These are phyloP conservation scores for Corella eumyota DNA, from an alignment of 23 tunicate species.

Conservation along the genomic window DNA sequence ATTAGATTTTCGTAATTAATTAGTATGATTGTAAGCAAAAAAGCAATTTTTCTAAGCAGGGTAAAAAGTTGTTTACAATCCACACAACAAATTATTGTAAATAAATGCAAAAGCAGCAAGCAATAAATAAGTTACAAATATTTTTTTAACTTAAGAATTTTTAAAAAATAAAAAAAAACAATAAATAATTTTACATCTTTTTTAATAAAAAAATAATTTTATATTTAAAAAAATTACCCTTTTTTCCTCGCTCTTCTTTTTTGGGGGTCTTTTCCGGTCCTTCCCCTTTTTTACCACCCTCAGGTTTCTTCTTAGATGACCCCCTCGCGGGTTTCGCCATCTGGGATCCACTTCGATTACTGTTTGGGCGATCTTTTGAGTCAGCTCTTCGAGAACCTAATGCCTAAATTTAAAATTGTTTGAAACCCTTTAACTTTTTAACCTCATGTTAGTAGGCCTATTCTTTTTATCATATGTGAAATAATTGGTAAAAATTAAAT, in stretches of 20 bases:
- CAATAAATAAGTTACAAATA: too few relatives aligned
- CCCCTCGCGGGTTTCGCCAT: conserved; percentile 26
- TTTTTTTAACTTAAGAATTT: too few relatives aligned
- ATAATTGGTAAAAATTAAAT: not conserved
- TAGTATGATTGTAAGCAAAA: not conserved
- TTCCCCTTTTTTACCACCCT: conserved; percentile 26
- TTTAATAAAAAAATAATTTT: too few relatives aligned
- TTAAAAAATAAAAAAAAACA: too few relatives aligned
- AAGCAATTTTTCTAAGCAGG: not conserved
- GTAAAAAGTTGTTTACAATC: too few relatives aligned
- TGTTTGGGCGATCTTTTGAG: conserved; percentile 75
- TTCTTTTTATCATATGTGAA: not conserved
- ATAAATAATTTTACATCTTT: too few relatives aligned
- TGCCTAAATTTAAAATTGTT: too few relatives aligned
- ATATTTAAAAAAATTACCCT: conserved; percentile 11
- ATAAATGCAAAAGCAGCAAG: too few relatives aligned
- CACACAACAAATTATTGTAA: too few relatives aligned
- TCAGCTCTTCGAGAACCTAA: conserved; percentile 52
- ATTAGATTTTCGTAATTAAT: not conserved
- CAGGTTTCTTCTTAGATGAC: conserved; percentile 41
- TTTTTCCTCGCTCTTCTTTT: conserved; percentile 59
- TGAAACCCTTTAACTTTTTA: not conserved
- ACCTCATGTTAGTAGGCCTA: not conserved
- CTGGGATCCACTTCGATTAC: conserved; percentile 78
- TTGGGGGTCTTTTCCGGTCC: conserved; percentile 58